phyloP scores from a whole-genome alignment of 1,140 invertebrate species.

The Leptoteleia sp. region DNA sequence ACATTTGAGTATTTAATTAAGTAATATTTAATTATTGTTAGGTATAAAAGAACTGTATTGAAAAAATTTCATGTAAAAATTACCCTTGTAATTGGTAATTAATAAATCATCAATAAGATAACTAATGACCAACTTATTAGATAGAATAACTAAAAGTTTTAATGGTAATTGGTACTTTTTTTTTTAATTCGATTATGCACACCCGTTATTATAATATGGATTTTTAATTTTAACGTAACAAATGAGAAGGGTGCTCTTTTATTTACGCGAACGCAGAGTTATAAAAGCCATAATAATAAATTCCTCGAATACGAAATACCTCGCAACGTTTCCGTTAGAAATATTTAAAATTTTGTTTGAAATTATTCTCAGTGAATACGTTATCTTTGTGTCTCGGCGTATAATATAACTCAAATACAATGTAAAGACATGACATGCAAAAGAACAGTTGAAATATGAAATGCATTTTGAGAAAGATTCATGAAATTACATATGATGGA shows the following conservation, averaged over 20 bases:
- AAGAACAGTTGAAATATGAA: constrained; percentile 32
- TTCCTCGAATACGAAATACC: constrained; percentile 12
- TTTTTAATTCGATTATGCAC: too few species aligned
- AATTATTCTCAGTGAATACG: constrained; percentile 48
- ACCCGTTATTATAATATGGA: not conserved
- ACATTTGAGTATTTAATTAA: too few species aligned
- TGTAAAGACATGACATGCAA: constrained; percentile 27
- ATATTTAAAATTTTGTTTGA: constrained; percentile 30
- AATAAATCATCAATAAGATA: too few species aligned
- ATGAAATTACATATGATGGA: constrained; percentile 5
- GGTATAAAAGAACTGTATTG: too few species aligned
- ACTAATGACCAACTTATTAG: too few species aligned
- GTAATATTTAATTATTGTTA: too few species aligned
- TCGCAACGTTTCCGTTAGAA: constrained; percentile 16
- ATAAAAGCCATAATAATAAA: constrained; percentile 24
- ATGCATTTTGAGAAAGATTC: constrained; percentile 15
- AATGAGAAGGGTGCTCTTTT: constrained; percentile 5
- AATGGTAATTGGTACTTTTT: too few species aligned
- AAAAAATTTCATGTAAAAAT: too few species aligned
- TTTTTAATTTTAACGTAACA: not conserved
- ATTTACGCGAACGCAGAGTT: constrained; percentile 15
- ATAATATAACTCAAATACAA: constrained; percentile 24
- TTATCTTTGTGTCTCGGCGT: constrained; percentile 20
- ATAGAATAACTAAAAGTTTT: too few species aligned
- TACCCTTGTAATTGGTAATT: too few species aligned